Conservation (phyloP, 2,797 vertebrate genomes). For the Sarcophilus harrisii region DNA sequence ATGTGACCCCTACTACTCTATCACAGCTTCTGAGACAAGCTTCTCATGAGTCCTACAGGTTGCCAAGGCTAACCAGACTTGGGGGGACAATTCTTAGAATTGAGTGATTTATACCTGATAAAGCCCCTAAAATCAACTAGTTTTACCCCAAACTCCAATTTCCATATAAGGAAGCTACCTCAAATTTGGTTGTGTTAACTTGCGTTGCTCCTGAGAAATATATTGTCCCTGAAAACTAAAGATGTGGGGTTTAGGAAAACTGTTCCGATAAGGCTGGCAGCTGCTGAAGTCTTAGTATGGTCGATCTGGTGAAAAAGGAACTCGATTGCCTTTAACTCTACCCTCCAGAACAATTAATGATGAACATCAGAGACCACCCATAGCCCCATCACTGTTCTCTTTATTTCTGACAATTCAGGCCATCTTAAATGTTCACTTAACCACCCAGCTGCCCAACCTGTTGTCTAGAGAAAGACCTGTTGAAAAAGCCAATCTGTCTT, state of each 20-base stretch:
- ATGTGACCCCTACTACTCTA: not conserved
- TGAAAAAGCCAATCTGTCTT: not conserved
- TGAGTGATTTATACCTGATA: not conserved
- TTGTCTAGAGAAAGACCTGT: not conserved
- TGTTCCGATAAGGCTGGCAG: not conserved
- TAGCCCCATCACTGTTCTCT: not conserved
- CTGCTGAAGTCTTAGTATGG: not conserved
- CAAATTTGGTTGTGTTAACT: not conserved
- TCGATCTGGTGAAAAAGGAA: not conserved
- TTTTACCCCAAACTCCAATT: not conserved
- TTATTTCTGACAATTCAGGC: not conserved
- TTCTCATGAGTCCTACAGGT: not conserved
- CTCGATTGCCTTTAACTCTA: not conserved
- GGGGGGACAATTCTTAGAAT: not conserved
- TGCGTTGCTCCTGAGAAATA: not conserved
- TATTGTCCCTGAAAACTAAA: not conserved
- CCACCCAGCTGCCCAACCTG: slow-evolving; percentile 1
- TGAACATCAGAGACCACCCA: not conserved
- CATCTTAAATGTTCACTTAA: not conserved
- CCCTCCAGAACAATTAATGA: not conserved
- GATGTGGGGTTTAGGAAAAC: not conserved
- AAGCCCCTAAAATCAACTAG: not conserved
- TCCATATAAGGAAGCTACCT: not conserved
- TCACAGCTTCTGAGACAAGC: not conserved
- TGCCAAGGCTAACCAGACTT: not conserved